These are phyloP conservation scores for Nudaria mundana DNA, from an alignment of 2,888 invertebrate species.

Conservation along the genomic window DNA sequence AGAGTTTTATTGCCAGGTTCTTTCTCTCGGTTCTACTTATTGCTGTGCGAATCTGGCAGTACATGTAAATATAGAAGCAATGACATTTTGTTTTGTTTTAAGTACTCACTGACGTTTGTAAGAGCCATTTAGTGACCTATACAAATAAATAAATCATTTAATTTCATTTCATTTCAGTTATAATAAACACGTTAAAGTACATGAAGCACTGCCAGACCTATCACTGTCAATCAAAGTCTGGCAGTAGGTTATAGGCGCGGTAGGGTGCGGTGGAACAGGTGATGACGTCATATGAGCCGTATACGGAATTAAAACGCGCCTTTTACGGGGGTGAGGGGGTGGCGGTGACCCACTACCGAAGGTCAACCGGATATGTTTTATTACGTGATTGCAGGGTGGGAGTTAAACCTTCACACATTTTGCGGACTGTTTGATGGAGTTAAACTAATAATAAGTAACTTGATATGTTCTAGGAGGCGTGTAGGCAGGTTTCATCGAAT, in stretches of 20 bases:
- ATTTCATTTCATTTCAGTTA: no score
- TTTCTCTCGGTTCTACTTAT: no score
- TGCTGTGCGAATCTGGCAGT: no score
- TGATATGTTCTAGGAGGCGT: neutral
- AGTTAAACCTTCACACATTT: no score
- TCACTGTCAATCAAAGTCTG: constrained; percentile 17
- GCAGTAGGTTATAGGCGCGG: constrained; percentile 14
- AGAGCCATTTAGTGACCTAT: no score
- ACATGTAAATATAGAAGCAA: no score
- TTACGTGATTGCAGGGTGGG: neutral
- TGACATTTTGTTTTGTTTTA: no score
- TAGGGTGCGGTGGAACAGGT: constrained; percentile 27
- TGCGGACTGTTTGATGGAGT: neutral
- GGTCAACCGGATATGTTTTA: neutral
- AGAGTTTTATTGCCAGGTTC: no score
- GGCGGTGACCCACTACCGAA: neutral
- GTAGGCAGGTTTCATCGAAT: no score
- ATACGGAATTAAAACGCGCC: constrained; percentile 28
- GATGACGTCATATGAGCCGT: constrained; percentile 39
- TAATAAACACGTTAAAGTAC: neutral
- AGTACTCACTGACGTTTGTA: no score
- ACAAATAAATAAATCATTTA: no score
- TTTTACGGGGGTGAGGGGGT: constrained; percentile 22
- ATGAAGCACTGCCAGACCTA: constrained; percentile 1
- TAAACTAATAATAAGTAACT: neutral